Evolutionary conservation across 37 sponge, comb jelly and placozoan genomes (phyloP), one percentile per base, ranked within the genome.

Genomic region (Crambe crambe): DNA sequence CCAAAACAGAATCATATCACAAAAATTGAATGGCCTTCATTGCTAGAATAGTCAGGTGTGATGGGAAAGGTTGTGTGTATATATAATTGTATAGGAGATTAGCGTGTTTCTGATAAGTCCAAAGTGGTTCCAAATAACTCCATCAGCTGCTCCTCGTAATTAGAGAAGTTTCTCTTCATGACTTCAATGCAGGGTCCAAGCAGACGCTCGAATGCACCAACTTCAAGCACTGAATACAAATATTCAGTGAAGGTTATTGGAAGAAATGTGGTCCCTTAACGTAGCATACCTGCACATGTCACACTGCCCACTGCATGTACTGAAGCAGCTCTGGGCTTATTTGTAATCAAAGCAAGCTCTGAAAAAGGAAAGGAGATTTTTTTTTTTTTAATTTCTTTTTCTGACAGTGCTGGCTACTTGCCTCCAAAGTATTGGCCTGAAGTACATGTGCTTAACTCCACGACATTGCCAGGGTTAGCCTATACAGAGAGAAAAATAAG

Each of bases 401-500:
- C 6, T 61, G 15, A 27, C 25, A 20, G 15, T 61, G 5, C 25
- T 29, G 6, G 15, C 30, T 20, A 61, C 81, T 41, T 76, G 92
- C 96, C 96, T 89, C 98, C 98, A 90, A 97, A 97, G 86, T 97
- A 97, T 37, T 92, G 88, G 15, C 98, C 98, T 29, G 56, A 74
- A 26, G 90, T 79, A 18, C 92, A 76, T 1, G 72, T 47, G 23
- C 56, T 94, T 0, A 97, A 67, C 27, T 92, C 86, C 20, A 86
- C 87, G 34, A 32, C 36, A 51, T 81, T 70, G 5, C 82, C 79
- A 51, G 87, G 78, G 31, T 89, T 86, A 66, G 78, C 82, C 89
- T 93, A 68, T 2, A 35, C 37, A 60, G 2, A 8, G 8, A 30
- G 20, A 42, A 23, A 42, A 5, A 35, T 6, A 2, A 73, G 9